Evolutionary conservation across 2,888 invertebrate genomes (phyloP).

Genomic region (Limulus polyphemus): DNA sequence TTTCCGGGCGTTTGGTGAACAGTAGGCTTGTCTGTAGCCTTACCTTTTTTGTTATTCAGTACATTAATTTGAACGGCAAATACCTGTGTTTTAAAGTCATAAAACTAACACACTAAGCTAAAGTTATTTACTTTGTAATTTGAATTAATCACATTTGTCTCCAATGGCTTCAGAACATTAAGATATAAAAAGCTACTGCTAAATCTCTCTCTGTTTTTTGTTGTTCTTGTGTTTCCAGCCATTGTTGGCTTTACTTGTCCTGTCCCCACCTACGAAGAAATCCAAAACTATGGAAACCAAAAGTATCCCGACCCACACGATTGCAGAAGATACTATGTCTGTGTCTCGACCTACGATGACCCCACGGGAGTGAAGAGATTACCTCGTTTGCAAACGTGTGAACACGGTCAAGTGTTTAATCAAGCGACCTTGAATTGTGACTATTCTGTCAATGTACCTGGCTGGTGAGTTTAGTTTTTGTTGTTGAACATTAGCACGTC

Average conservation of each 20-base stretch:
- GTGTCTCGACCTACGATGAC: slow-evolving; percentile 10
- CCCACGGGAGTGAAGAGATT: not conserved
- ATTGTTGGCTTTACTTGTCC: not conserved
- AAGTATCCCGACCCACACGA: slow-evolving; percentile 13
- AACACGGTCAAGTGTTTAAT: slow-evolving; percentile 77
- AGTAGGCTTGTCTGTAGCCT: too few relatives aligned
- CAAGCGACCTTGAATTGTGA: slow-evolving; percentile 64
- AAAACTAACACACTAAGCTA: too few relatives aligned
- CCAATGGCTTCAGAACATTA: too few relatives aligned
- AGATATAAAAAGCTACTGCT: too few relatives aligned
- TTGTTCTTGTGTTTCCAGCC: not conserved
- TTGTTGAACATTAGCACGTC: too few relatives aligned
- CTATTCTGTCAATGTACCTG: slow-evolving; percentile 73
- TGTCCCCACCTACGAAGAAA: not conserved
- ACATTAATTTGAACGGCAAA: too few relatives aligned
- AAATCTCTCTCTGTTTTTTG: not conserved
- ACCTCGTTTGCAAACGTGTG: slow-evolving; percentile 73
- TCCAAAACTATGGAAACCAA: not conserved
- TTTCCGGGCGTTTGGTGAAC: too few relatives aligned
- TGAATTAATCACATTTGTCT: too few relatives aligned
- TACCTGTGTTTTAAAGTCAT: too few relatives aligned
- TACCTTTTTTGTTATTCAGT: too few relatives aligned
- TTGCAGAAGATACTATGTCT: slow-evolving; percentile 22
- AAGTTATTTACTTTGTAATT: too few relatives aligned
- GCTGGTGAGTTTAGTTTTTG: slow-evolving; percentile 52